Evolutionary conservation across 2,888 invertebrate species (phyloP), one percentile per base, ranked within the genome.

Genomic region (Actias luna): DNA sequence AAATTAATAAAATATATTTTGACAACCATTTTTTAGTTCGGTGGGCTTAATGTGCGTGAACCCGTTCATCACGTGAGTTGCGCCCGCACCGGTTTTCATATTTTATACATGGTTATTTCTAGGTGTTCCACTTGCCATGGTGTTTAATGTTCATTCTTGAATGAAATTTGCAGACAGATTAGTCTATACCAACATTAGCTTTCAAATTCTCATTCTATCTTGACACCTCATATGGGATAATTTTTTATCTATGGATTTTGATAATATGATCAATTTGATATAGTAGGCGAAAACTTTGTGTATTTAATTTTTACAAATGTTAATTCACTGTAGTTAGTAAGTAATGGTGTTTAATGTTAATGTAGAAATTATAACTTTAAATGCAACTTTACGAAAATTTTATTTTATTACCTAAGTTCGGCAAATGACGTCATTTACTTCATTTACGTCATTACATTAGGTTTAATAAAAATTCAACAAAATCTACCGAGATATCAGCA

Each of bases 41-140:
- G 71, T 76, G 73, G 78, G 78, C 65, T 76, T 83, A 81, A 87
- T 80, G 77, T 73, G 82, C 83, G 82, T 82, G 79, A 86, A 84
- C 82, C 81, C 83, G 80, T 83, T 79, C 80, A 82, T 85, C 84
- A 83, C 69, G 70, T 69, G 71, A 73, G 70, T 68, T 73, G 72
- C 74, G 70, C 74, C 58, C 68, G 67, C 69, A 72, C 31, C 66
- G 73, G 67, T 69, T 75, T 82, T 75, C 67, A 77, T 77, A 77
- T 78, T 80, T 72, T 74, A 83, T 79, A 71, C 71, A 71, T 65
- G 60, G 61, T 73, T 63, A 65, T 69, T 67, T 64, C 68, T 71
- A 65, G 63, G 63, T 57, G 59, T 64, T 64, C 62, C 59, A 55
- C 42, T 35, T 58, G 42, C 58, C 39, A 58, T 58, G 39, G 42